phyloP scores from a whole-genome alignment of 2,797 vertebrate genomes.

The Chaenodraco wilsoni region DNA sequence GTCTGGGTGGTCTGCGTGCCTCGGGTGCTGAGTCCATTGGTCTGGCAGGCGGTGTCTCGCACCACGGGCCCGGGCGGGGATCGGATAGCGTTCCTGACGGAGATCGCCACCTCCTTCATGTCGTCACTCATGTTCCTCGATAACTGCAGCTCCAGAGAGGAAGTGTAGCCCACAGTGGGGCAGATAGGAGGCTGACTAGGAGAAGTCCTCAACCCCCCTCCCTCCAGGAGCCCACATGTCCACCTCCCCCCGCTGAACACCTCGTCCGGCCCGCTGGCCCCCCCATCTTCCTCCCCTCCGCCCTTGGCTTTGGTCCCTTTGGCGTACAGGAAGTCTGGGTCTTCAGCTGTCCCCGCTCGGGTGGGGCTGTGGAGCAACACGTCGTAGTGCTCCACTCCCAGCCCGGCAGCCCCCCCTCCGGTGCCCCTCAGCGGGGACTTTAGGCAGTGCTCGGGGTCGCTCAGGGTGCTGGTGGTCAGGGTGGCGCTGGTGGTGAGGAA shows the following conservation, averaged over 20 bases:
- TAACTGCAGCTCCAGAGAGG: constrained; percentile 90
- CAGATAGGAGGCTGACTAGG: constrained; percentile 86
- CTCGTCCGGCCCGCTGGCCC: constrained; percentile 78
- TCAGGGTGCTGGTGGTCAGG: constrained; percentile 94
- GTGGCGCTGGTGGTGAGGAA: constrained; percentile 96
- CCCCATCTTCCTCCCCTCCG: constrained; percentile 73
- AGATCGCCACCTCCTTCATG: constrained; percentile 98
- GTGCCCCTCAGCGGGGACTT: constrained; percentile 84
- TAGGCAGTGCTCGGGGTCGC: constrained; percentile 92
- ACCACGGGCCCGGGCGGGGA: constrained; percentile 78
- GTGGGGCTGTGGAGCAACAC: constrained; percentile 92
- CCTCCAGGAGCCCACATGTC: constrained; percentile 87
- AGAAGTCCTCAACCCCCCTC: constrained; percentile 80
- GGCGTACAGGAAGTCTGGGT: constrained; percentile 74
- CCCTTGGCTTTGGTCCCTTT: constrained; percentile 78
- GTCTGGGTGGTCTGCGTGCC: constrained; percentile 95
- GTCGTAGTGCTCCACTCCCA: constrained; percentile 85
- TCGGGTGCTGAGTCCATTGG: constrained; percentile 89
- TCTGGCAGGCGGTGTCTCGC: constrained; percentile 93
- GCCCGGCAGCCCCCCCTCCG: constrained; percentile 51
- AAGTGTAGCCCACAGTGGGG: constrained; percentile 87
- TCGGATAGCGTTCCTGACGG: constrained; percentile 89
- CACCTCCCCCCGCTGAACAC: constrained; percentile 86
- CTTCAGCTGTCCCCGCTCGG: constrained; percentile 60
- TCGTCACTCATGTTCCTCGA: constrained; percentile 96